Evolutionary conservation across 2,888 invertebrate genomes (phyloP), one percentile per base, ranked within the genome.

Genomic region (Campaea margaritaria): DNA sequence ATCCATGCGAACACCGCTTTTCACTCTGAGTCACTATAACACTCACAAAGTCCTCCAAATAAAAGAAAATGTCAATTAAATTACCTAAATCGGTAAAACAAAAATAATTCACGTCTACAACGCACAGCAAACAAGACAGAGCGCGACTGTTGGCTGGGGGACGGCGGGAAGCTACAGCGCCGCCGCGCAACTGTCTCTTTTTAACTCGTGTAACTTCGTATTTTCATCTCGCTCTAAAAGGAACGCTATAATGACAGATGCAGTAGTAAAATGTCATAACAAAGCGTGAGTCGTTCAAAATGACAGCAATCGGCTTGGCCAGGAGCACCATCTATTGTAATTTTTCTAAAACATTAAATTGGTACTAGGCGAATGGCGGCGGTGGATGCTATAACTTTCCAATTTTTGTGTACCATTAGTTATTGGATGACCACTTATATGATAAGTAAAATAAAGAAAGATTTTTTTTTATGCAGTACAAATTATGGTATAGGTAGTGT

Each of bases 111-210:
- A 57, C 68, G 65, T 69, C 71, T 81, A 82, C 80, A 78, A 83
- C 85, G 83, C 79, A 81, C 87, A 76, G 82, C 85, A 83, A 87
- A 83, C 83, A 79, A 84, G 85, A 85, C 86, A 78, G 82, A 83
- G 79, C 82, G 83, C 87, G 85, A 91, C 88, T 89, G 90, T 85
- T 85, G 82, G 80, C 82, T 80, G 81, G 82, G 82, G 81, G 85
- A 83, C 85, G 86, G 89, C 86, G 90, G 90, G 89, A 89, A 89
- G 82, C 83, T 79, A 86, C 77, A 79, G 87, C 91, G 89, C 89
- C 89, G 87, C 78, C 89, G 90, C 89, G 81, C 81, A 67, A 68
- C 65, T 76, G 31, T 87, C 87, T 70, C 74, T 76, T 62, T 91
- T 80, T 70, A 65, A 51, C 79, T 41, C 62, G 38, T 0, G 0